Evolutionary conservation across 2,113 vertebrate species (phyloP), one percentile per base, ranked within the genome.

Genomic region (Crotalus tigris): DNA sequence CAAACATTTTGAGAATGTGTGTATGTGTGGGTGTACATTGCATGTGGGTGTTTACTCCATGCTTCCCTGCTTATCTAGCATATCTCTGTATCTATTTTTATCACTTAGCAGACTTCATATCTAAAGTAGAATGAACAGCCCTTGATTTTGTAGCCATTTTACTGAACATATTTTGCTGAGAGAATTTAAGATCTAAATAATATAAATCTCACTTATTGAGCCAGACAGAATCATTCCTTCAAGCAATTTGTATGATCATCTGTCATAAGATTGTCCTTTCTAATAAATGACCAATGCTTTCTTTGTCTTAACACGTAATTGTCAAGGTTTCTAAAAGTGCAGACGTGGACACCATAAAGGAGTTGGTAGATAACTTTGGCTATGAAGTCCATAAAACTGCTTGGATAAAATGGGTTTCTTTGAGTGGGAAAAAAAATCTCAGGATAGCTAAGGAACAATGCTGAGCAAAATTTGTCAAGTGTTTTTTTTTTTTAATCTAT

Each of bases 181-280:
- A 81, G 69, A 81, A 81, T 75, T 0, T 57, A 86, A 59, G 44
- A 92, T n/a, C 85, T 54, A 94, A 96, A 92, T 90, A 94, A 94
- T 85, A 95, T 89, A 59, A 69, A n/a, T 64, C 49, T 90, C 90
- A 95, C 94, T 92, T 94, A 95, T 90, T 93, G 95, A 93, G 95
- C 91, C 85, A 94, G 90, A 91, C 57, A 91, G 92, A 94, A 95
- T 93, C 92, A 91, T 75, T 96, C 85, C 85, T 94, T 88, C 49
- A 55, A 95, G 94, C 44, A 94, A 96, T 96, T 95, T 92, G 87
- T 92, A 93, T 90, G 92, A 95, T 96, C 94, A 95, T 94, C 86
- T 94, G 61, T 92, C 91, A 95, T 94, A 86, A 93, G 93, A 92
- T 93, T 59, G 94, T 91, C 90, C 90, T 59, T 89, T 92, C 69